phyloP scores from a whole-genome alignment of 2,113 vertebrate genomes.

The Chloropsis hardwickii region DNA sequence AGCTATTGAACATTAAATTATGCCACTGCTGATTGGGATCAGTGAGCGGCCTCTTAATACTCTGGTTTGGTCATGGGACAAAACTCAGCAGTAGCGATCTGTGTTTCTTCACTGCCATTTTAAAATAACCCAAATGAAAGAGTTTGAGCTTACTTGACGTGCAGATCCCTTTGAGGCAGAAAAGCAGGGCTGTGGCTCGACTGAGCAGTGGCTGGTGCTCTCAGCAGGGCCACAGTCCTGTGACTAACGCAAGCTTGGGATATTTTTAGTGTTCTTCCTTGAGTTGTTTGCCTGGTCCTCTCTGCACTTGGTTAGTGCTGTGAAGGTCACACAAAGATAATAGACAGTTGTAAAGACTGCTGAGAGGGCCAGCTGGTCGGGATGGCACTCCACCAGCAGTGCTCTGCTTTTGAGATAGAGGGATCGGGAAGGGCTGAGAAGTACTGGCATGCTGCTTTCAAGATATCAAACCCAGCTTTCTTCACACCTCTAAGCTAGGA shows the following conservation, averaged over 20 bases:
- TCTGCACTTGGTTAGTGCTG: background rate
- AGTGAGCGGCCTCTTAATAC: background rate
- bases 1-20: background rate
- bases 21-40: background rate
- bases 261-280: constrained; percentile 45
- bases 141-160: background rate
- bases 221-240: background rate
- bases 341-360: background rate
- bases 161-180: background rate
- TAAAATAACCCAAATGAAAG: background rate
- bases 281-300: constrained; percentile 23
- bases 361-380: constrained; percentile 23
- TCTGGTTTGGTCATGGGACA: constrained; percentile 2
- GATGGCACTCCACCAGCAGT: constrained; percentile 18
- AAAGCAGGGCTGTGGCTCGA: background rate
- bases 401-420: constrained; percentile 18
- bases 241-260: background rate
- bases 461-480: constrained; percentile 18
- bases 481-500: constrained; percentile 15
- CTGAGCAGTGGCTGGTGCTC: background rate
- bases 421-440: background rate
- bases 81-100: background rate
- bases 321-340: constrained; percentile 54
- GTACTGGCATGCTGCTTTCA: constrained; percentile 4
- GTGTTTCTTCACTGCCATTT: background rate